These are phyloP conservation scores for Geotrupes spiniger DNA, from an alignment of 2,888 invertebrate species.

Conservation along the genomic window DNA sequence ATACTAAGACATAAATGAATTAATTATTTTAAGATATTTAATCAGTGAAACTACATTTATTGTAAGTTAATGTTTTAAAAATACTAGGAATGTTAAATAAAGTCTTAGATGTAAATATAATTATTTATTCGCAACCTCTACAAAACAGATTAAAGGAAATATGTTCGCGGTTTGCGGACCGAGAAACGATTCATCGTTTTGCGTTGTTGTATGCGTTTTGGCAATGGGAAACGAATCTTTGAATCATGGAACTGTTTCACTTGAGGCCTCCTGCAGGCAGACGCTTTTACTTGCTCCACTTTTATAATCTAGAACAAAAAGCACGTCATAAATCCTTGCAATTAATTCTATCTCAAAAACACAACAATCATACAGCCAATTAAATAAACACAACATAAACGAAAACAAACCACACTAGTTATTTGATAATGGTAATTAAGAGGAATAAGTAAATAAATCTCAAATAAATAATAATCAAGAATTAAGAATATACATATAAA, in stretches of 20 bases:
- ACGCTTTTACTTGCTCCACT: conserved; percentile 87
- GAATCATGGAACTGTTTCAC: conserved; percentile 99
- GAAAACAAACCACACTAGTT: not conserved
- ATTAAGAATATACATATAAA: too few species aligned
- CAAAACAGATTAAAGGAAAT: conserved; percentile 59
- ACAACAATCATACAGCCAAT: too few species aligned
- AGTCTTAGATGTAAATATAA: not conserved
- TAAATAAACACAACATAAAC: too few species aligned
- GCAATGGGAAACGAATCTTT: conserved; percentile 94
- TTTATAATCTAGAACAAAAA: conserved; percentile 79
- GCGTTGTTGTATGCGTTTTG: conserved; percentile 82
- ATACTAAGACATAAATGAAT: too few species aligned
- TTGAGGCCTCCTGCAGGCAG: conserved; percentile 87
- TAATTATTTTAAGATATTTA: too few species aligned
- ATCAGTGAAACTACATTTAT: too few species aligned
- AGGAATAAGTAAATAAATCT: too few species aligned
- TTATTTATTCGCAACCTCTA: conserved; percentile 13
- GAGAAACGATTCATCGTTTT: conserved; percentile 83
- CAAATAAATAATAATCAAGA: conserved; percentile 2
- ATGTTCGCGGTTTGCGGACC: conserved; percentile 76
- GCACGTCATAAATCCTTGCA: conserved; percentile 11
- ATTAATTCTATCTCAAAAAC: too few species aligned
- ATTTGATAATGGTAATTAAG: too few species aligned
- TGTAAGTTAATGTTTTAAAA: too few species aligned
- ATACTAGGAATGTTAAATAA: too few species aligned